These are phyloP conservation scores for Macquaria australasica DNA, from an alignment of 2,113 vertebrate genomes.

Conservation along the genomic window DNA sequence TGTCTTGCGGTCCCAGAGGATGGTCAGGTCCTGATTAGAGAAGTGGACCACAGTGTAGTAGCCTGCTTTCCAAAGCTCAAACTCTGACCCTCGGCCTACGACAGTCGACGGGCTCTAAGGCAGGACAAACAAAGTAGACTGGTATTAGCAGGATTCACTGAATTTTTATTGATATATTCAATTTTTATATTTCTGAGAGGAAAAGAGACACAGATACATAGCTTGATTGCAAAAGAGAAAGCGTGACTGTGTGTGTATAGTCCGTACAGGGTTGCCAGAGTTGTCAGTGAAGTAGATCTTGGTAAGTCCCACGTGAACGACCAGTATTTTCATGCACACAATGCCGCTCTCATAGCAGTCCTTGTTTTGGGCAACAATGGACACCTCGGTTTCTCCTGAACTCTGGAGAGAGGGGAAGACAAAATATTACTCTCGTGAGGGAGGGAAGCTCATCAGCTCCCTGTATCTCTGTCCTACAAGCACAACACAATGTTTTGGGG, in stretches of 20 bases:
- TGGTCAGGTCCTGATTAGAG: slow-evolving; percentile 91
- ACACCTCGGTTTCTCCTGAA: slow-evolving; percentile 89
- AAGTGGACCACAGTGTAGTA: slow-evolving; percentile 94
- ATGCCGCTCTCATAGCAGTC: slow-evolving; percentile 99
- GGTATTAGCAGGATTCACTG: not conserved
- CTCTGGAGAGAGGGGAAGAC: slow-evolving; percentile 84
- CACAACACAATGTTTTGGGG: not conserved
- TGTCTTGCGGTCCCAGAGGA: slow-evolving; percentile 98
- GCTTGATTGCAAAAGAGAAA: not conserved
- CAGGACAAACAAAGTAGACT: slow-evolving; percentile 18
- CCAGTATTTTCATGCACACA: slow-evolving; percentile 95
- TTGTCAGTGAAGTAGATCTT: slow-evolving; percentile 95
- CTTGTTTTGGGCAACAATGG: slow-evolving; percentile 95
- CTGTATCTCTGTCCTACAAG: slow-evolving; percentile 10
- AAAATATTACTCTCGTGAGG: slow-evolving; percentile 24
- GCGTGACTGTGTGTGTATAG: slow-evolving; percentile 2
- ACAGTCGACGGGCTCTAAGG: slow-evolving; percentile 84
- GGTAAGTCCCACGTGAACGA: slow-evolving; percentile 92
- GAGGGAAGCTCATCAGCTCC: not conserved
- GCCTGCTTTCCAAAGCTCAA: slow-evolving; percentile 95
- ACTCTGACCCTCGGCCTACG: slow-evolving; percentile 86
- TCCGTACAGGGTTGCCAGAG: slow-evolving; percentile 90
- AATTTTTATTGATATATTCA: not conserved
- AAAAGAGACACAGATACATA: not conserved
- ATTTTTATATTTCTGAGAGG: not conserved